Evolutionary conservation across 2,797 vertebrate genomes (phyloP), one percentile per base, ranked within the genome.

Genomic region (Clarias laeviceps): DNA sequence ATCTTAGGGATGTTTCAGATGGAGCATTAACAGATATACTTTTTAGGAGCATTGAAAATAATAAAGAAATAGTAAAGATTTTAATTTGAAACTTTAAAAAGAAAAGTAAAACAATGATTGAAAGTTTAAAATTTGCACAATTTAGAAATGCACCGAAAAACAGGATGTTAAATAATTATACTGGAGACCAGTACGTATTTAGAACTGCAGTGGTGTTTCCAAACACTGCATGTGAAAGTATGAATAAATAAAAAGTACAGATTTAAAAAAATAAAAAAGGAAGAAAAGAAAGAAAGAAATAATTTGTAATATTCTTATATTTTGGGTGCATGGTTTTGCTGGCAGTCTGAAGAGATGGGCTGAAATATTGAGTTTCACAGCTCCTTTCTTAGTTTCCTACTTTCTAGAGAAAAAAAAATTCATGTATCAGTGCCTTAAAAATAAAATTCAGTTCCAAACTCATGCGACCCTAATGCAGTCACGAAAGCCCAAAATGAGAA

Each of bases 401-500:
- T 50, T 50, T 50, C 45, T 50, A 50, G 1, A 50, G n/a, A 50
- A 50, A 50, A 12, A 50, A 50, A 50, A 50, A 14, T 50, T 12
- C 45, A 12, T 50, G 45, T 50, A 50, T 11, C 45, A 27, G 45
- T 17, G 11, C 50, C 50, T 29, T 18, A 20, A 56, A 74, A 56
- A 76, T 56, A 1, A 27, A 50, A 29, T 73, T 27, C 45, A 20
- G 50, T 17, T 29, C 45, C 29, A 20, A 76, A 29, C 50, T 76
- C 17, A 9, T 64, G 34, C 17, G 34, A 37, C 17, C 6, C 37
- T 59, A 50, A 37, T 64, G 82, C 20, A 56, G 34, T 14, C 29
- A 12, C 57, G 56, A 84, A 84, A 37, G 20, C 66, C 57, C 72
- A 76, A 32, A 83, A 84, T 34, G 62, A 76, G 59, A 73, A 76